Evolutionary conservation across 2,888 invertebrate genomes (phyloP).

Genomic region (Leptopilina syphax): DNA sequence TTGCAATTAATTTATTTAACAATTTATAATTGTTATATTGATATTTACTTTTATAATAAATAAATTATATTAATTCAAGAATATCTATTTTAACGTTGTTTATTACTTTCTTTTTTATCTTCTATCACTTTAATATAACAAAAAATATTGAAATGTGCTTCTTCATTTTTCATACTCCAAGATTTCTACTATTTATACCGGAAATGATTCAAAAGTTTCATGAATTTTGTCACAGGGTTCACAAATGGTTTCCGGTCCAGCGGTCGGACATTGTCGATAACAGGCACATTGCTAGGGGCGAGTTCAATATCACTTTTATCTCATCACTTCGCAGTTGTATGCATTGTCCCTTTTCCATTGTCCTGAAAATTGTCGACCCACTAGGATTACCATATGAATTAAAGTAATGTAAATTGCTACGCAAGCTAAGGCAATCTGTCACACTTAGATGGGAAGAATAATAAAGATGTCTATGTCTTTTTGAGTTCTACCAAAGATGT

Average conservation of each 20-base stretch:
- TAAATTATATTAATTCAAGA: no score
- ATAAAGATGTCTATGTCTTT: slow-evolving; percentile 1
- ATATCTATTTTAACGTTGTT: no score
- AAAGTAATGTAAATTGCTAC: slow-evolving; percentile 89
- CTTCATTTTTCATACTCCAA: neutral
- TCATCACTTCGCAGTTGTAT: slow-evolving; percentile 55
- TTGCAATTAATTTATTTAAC: no score
- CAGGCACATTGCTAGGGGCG: slow-evolving; percentile 56
- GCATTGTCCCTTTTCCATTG: slow-evolving; percentile 63
- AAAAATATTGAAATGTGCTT: no score
- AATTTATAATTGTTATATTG: no score
- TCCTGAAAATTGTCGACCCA: slow-evolving; percentile 73
- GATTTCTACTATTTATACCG: slow-evolving; percentile 42
- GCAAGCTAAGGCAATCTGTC: slow-evolving; percentile 35
- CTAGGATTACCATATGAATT: slow-evolving; percentile 87
- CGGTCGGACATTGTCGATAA: slow-evolving; percentile 69
- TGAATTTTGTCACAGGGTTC: slow-evolving; percentile 70
- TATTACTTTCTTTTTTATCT: no score
- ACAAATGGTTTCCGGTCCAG: slow-evolving; percentile 74
- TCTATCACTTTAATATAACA: no score
- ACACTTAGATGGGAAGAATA: neutral
- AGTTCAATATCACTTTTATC: slow-evolving; percentile 73
- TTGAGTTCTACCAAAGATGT: no score
- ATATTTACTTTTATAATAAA: no score
- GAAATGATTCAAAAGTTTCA: slow-evolving; percentile 64